Conservation (phyloP, 2,888 invertebrate genomes). For the Pachliopta kotzebuea region DNA sequence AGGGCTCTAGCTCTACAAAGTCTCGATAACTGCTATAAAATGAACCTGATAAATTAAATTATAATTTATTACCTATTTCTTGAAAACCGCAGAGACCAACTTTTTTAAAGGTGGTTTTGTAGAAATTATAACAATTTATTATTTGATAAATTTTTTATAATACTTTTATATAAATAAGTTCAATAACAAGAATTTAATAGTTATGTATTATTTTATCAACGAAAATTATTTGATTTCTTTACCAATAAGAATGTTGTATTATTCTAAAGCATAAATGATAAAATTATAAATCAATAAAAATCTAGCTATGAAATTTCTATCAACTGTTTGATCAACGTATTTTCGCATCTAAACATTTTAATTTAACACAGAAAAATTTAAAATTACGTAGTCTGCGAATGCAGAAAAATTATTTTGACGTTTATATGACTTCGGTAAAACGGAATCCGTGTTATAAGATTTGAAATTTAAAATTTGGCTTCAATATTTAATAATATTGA, state of each 20-base stretch:
- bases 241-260: no score
- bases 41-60: slow-evolving; percentile 8
- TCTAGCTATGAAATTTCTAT: neutral
- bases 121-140: neutral
- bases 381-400: neutral
- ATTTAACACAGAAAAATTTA: neutral
- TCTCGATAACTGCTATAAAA: neutral
- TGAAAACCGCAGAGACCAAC: neutral
- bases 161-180: no score
- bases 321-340: no score
- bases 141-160: no score
- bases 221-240: no score
- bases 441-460: neutral
- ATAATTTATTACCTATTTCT: neutral
- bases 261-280: no score
- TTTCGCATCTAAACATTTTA: neutral
- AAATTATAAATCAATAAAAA: no score
- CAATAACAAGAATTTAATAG: no score
- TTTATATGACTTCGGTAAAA: neutral
- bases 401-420: neutral
- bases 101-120: neutral
- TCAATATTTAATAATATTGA: no score
- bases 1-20: slow-evolving; percentile 4
- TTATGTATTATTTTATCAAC: no score
- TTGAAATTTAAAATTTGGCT: neutral